Conservation (phyloP, 1,140 invertebrate species). For the Drosophila tani region DNA sequence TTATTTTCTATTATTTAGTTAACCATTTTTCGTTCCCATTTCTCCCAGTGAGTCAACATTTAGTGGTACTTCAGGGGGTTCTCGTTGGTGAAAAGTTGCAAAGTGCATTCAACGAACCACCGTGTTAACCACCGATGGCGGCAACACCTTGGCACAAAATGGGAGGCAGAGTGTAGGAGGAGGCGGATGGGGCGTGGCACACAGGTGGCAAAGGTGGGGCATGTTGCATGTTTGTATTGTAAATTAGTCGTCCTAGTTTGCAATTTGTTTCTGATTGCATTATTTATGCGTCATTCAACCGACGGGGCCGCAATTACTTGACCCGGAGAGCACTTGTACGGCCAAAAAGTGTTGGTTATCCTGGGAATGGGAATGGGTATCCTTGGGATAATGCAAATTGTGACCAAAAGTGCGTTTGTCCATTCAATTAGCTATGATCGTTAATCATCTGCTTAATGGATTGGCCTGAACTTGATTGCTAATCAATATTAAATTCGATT, state of each 20-base stretch:
- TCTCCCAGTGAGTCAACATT: not conserved
- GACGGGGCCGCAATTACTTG: constrained; percentile 60
- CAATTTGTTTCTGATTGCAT: constrained; percentile 74
- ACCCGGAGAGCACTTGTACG: constrained; percentile 24
- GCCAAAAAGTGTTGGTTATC: not conserved
- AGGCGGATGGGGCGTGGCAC: constrained; percentile 5
- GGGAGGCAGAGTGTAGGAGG: not conserved
- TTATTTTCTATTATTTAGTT: not conserved
- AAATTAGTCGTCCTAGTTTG: constrained; percentile 76
- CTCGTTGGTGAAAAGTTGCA: constrained; percentile 14
- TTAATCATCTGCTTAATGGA: constrained; percentile 42
- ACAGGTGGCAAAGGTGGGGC: constrained; percentile 19
- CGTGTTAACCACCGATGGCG: constrained; percentile 33
- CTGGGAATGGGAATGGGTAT: not conserved
- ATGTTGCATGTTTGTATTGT: constrained; percentile 72
- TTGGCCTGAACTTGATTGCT: constrained; percentile 32
- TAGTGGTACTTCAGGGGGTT: not conserved
- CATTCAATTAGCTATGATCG: constrained; percentile 43
- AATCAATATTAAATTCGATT: constrained; percentile 48
- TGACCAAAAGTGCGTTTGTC: not conserved
- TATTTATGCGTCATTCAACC: constrained; percentile 56
- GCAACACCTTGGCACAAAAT: constrained; percentile 40
- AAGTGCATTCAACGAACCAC: constrained; percentile 36
- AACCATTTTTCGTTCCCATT: not conserved
- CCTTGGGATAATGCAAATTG: constrained; percentile 22